A percentile compares a stretch with the other conserved stretches of the same genome.
Conservation (phyloP, 2,888 invertebrate genomes). For the Drosophila recens region DNA sequence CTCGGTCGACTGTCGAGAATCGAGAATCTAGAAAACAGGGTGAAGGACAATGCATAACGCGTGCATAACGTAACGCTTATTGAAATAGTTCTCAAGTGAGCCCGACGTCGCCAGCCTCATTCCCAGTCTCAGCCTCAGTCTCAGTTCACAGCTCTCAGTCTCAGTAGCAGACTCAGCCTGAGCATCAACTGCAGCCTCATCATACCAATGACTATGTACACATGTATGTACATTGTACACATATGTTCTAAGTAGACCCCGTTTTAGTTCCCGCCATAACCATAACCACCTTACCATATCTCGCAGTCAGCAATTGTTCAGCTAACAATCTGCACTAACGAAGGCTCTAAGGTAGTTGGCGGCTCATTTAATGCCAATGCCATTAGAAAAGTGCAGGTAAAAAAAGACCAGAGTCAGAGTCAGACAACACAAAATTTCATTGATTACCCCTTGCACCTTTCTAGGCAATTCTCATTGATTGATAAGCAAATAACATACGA, state of each 20-base stretch:
- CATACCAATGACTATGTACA: neutral
- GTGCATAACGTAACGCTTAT: conserved; percentile 78
- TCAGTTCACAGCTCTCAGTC: conserved; percentile 19
- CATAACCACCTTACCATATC: conserved; percentile 13
- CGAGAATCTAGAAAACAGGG: conserved; percentile 62
- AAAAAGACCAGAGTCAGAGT: neutral
- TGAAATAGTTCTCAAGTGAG: conserved; percentile 81
- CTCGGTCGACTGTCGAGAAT: conserved; percentile 35
- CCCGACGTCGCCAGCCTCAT: conserved; percentile 61
- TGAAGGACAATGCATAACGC: conserved; percentile 74
- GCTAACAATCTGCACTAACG: conserved; percentile 56
- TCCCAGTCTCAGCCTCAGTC: conserved; percentile 22
- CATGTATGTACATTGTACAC: neutral
- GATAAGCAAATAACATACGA: neutral
- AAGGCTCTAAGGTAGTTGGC: conserved; percentile 21
- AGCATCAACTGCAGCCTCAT: conserved; percentile 5
- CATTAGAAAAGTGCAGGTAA: conserved; percentile 28
- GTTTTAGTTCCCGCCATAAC: conserved; percentile 8
- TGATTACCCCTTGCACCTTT: conserved; percentile 32
- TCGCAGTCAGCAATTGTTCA: conserved; percentile 49
- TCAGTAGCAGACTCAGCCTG: neutral
- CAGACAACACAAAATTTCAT: conserved; percentile 28
- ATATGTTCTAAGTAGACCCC: conserved; percentile 19
- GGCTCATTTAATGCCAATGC: conserved; percentile 47
- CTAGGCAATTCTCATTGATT: conserved; percentile 9